Conservation (phyloP, 2,888 invertebrate genomes). For the Onthophagus sagittarius region DNA sequence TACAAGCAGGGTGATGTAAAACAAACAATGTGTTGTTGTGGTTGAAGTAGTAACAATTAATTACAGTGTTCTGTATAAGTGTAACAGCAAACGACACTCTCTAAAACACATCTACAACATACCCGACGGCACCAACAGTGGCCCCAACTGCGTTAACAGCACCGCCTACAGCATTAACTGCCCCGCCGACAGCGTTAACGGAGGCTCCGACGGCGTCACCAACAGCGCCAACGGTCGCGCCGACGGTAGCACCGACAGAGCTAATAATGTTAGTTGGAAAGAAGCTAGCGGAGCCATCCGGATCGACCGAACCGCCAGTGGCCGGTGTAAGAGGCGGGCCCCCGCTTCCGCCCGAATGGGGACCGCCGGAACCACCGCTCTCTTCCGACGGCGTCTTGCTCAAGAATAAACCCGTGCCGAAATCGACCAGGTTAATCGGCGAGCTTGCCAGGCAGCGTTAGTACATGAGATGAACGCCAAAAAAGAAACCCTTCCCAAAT, state of each 20-base stretch:
- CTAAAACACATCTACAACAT: conserved; percentile 31
- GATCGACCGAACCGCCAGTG: conserved; percentile 60
- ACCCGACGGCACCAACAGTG: conserved; percentile 43
- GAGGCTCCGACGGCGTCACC: conserved; percentile 39
- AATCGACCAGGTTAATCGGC: conserved; percentile 93
- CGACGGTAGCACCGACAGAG: conserved; percentile 42
- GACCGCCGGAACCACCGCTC: conserved; percentile 61
- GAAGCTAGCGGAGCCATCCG: conserved; percentile 45
- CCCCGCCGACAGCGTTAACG: conserved; percentile 39
- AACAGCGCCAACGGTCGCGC: conserved; percentile 39
- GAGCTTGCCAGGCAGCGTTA: conserved; percentile 56
- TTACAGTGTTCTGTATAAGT: neutral
- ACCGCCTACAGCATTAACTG: conserved; percentile 43
- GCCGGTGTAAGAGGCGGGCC: conserved; percentile 62
- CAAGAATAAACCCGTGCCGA: conserved; percentile 89
- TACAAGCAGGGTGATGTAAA: neutral
- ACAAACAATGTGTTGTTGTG: too few species aligned
- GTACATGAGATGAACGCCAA: neutral
- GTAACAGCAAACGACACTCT: neutral
- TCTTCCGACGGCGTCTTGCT: conserved; percentile 91
- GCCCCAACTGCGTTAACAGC: conserved; percentile 41
- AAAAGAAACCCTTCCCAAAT: neutral
- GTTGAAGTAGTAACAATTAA: too few species aligned
- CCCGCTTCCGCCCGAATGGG: conserved; percentile 41
- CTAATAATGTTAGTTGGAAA: conserved; percentile 48